Base-by-base conservation (phyloP, 2,113 vertebrate species). In the Microtus oregoni region DNA sequence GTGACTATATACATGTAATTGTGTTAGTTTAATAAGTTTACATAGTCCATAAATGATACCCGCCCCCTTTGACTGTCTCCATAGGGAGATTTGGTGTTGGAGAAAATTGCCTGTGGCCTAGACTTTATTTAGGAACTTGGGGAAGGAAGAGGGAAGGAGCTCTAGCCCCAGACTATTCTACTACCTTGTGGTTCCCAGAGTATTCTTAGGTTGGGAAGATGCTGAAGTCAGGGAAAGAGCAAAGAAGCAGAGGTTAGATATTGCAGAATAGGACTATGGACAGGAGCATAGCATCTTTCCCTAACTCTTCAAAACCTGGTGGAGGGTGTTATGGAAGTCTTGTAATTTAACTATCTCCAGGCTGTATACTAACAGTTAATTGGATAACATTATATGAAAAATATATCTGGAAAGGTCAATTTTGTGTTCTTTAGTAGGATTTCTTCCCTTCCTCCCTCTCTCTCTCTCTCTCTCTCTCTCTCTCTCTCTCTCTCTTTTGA, bases 371-470 rank as follows among this genome's bases (percentile, higher is more conserved):
- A 13, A 58, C 7, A 68, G 72, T 47, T 86, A 65, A 47, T 81
- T 94, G 78, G 65, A 70, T 89, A 94, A 75, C 32, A 79, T 83
- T 63, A 68, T 55, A 63, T 55, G 50, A 47, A 86, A 85, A 90
- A 73, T 70, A 41, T n/a, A 79, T 24, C 95, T 92, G 78, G 65
- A 89, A 83, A 47, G 75, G 67, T 7, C 11, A 55, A 38, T 73
- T 86, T 91, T 95, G 55, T 93, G 32, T 93, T 94, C 83, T 92
- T 63, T 94, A 91, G 86, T 70, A 68, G 85, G 41, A 7, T 20
- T 58, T 7, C 58, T 2, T 58, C 58, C 6, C 58, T 20, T 6
- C 5, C 19, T 58, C 55, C 5, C 55, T 58, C 55, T 0, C 55
- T 58, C 17, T 1, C 55, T 19, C 55, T 4, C 55, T 55, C 52